Evolutionary conservation across 2,113 vertebrate genomes (phyloP).

Genomic region (Malurus cyaneus): DNA sequence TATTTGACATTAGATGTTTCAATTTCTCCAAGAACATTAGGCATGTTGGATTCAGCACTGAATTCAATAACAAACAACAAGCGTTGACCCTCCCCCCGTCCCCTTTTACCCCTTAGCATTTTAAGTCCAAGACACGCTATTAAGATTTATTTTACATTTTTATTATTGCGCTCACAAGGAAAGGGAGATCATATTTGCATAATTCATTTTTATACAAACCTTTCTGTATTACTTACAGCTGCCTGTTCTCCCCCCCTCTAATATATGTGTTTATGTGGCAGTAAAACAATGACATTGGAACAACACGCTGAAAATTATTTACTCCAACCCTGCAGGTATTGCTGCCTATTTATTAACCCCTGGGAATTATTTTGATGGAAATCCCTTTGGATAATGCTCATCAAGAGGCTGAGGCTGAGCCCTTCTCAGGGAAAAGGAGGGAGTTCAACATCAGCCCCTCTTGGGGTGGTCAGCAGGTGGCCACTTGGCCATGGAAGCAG

Average conservation of each 20-base stretch:
- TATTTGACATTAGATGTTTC: conserved; percentile 74
- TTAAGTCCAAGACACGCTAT: conserved; percentile 50
- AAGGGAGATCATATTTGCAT: conserved; percentile 51
- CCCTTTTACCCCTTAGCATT: conserved; percentile 40
- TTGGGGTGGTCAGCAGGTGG: neutral
- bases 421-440: neutral
- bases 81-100: neutral
- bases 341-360: conserved; percentile 57
- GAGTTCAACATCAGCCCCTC: neutral
- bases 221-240: conserved; percentile 47
- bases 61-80: conserved; percentile 40
- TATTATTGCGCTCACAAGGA: conserved; percentile 57
- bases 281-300: conserved; percentile 56
- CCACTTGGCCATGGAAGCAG: neutral
- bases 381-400: neutral
- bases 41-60: conserved; percentile 28
- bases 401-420: neutral
- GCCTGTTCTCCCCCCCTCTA: neutral
- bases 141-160: conserved; percentile 72
- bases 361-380: conserved; percentile 29
- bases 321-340: conserved; percentile 30
- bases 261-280: conserved; percentile 45
- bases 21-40: conserved; percentile 63
- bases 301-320: conserved; percentile 37
- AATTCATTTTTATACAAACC: conserved; percentile 54